phyloP scores from a whole-genome alignment of 2,797 vertebrate species.

The Pelochelys cantorii region DNA sequence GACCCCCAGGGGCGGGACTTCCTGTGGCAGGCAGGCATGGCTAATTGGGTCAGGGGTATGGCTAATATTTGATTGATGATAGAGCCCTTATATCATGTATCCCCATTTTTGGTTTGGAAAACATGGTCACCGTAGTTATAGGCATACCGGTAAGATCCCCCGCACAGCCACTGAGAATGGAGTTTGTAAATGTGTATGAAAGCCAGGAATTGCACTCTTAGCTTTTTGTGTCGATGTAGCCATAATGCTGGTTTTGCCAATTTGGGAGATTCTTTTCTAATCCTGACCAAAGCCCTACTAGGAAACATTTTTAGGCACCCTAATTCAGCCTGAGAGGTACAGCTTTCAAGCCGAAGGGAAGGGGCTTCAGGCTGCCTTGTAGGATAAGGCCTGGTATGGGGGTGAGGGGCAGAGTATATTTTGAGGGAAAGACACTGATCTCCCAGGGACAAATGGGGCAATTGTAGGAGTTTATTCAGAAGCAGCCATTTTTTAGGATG shows the following conservation, averaged over 20 bases:
- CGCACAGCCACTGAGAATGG: rapidly evolving
- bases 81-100: no score
- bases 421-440: no score
- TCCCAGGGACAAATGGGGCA: no score
- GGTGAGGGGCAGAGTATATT: neutral
- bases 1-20: no score
- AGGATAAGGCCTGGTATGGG: neutral
- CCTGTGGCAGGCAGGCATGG: no score
- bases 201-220: neutral
- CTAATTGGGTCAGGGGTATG: no score
- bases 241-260: neutral
- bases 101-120: no score
- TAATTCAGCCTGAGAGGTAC: neutral
- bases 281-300: neutral
- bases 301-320: neutral
- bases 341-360: neutral
- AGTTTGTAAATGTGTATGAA: neutral
- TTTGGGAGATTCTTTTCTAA: neutral
- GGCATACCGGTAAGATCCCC: neutral
- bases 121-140: no score
- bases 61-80: no score
- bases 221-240: neutral
- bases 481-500: no score
- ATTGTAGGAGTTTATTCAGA: no score
- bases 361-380: neutral